phyloP scores from a whole-genome alignment of 2,888 invertebrate genomes.

The Xestia rhomboidea region DNA sequence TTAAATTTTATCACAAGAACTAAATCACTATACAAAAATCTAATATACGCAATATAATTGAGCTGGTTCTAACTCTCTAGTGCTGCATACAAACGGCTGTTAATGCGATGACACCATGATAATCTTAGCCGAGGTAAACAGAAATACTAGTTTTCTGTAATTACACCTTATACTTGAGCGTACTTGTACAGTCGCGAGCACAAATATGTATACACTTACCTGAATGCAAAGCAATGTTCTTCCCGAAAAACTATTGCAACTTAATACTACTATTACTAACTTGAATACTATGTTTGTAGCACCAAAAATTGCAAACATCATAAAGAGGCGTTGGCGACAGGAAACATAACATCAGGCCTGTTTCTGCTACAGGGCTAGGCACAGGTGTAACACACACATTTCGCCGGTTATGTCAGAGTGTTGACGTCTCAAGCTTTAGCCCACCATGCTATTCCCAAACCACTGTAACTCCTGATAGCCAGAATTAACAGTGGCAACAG shows the following conservation, averaged over 20 bases:
- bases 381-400: background rate
- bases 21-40: conserved; percentile 14
- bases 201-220: background rate
- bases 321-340: background rate
- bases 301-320: background rate
- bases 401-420: background rate
- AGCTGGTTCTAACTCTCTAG: conserved; percentile 32
- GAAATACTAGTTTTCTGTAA: conserved; percentile 54
- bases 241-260: background rate
- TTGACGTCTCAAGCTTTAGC: background rate
- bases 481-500: too few relatives aligned
- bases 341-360: background rate
- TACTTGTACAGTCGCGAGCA: background rate
- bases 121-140: conserved; percentile 48
- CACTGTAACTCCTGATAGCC: too few relatives aligned
- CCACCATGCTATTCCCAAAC: too few relatives aligned
- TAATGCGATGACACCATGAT: conserved; percentile 52
- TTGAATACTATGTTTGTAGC: background rate
- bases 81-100: conserved; percentile 42
- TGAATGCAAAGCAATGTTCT: background rate
- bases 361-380: background rate
- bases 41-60: conserved; percentile 23
- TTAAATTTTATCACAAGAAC: background rate
- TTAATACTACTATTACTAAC: background rate
- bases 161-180: conserved; percentile 17